Percentiles rank a stretch among this genome's conserved stretches.
Conservation (phyloP, 2,888 invertebrate species). For the Melinopterus prodromus region DNA sequence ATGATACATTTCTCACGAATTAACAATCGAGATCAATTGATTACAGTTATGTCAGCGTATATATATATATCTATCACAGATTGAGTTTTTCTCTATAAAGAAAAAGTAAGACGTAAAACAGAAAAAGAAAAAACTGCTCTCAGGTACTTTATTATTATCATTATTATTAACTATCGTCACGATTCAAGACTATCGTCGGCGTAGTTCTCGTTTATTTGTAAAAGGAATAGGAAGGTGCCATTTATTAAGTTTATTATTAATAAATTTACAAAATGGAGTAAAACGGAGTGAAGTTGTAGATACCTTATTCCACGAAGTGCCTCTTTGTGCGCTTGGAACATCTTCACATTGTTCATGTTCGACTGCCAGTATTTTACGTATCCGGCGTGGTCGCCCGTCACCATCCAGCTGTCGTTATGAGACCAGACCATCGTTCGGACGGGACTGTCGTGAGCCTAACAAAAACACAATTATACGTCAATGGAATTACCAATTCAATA, state of each 20-base stretch:
- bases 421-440: conserved; percentile 99
- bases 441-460: conserved; percentile 97
- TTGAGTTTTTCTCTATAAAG: conserved; percentile 21
- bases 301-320: conserved; percentile 98
- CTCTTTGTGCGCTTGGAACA: conserved; percentile 99
- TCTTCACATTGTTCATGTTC: conserved; percentile 99
- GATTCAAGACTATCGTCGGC: conserved; percentile 7
- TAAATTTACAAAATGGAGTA: conserved; percentile 56
- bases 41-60: conserved; percentile 46
- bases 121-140: conserved; percentile 19
- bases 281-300: conserved; percentile 61
- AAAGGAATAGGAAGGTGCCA: conserved; percentile 56
- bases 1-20: conserved; percentile 51
- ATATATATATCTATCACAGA: conserved; percentile 32
- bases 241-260: conserved; percentile 55
- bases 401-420: conserved; percentile 99
- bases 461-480: conserved; percentile 16
- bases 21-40: conserved; percentile 48
- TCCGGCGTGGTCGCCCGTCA: conserved; percentile 98
- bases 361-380: conserved; percentile 99
- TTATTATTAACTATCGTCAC: conserved; percentile 15
- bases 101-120: conserved; percentile 37
- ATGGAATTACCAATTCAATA: not conserved
- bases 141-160: conserved; percentile 16
- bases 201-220: conserved; percentile 21